Base-by-base conservation (phyloP, 2,797 vertebrate genomes). In the Kryptopterus vitreolus region DNA sequence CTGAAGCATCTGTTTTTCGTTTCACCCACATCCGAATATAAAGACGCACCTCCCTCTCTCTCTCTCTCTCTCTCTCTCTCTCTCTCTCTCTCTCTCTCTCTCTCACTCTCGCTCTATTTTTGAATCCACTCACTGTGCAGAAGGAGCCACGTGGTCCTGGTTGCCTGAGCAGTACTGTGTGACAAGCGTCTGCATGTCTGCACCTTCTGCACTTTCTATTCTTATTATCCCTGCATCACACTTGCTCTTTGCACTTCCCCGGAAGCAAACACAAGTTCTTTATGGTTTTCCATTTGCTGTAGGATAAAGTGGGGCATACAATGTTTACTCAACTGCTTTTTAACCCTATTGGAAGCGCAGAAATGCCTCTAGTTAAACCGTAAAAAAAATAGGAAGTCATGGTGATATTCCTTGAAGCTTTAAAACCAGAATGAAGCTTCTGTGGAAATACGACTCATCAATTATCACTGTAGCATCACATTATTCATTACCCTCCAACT, bases 81-180 rank as follows among this genome's bases (percentile, higher is more conserved):
- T 48, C 15, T 24, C 66, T 50, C 43, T 58, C 31, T 68, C 29
- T 74, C 81, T 16, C 82, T 80, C 75, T 80, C 76, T 78, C 78
- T 50, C 82, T 84, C 79, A 66, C 85, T 87, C 84, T 71, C 46
- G 38, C 35, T 58, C 69, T 63, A 35, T 50, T 24, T 68, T 22
- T 65, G 6, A 20, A 33, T 16, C 24, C n/a, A 26, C 26, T 52
- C 13, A 58, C 31, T 43, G 15, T 9, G 26, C 46, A 38, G 22
- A 46, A 3, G n/a, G 43, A 68, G 43, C 65, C 66, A 69, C 15
- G 3, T 69, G 66, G 24, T 26, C 50, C 43, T 50, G 66, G 24
- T 24, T 69, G 24, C 66, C 43, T 29, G 8, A 69, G 24, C 15
- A 2, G 24, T 20, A 22, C 78, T 53, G 58, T 61, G 29, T 63